A percentile compares a stretch with the other conserved stretches of the same genome.
These are phyloP conservation scores for Urocolius indicus DNA, from an alignment of 2,113 vertebrate genomes.

Conservation along the genomic window DNA sequence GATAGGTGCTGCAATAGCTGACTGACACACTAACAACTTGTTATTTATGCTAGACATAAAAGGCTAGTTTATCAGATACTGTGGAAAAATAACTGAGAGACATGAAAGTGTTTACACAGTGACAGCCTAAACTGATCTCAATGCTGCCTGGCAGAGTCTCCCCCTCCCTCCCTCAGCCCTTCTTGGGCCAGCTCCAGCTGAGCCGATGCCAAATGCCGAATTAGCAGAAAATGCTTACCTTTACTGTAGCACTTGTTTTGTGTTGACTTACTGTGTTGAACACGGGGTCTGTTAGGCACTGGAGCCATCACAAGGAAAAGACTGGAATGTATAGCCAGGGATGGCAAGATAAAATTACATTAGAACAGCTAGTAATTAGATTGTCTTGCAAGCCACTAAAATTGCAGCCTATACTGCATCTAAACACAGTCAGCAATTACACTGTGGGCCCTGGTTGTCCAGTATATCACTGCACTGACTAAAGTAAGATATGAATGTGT, in stretches of 20 bases:
- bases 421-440: neutral
- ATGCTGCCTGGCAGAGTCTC: neutral
- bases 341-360: neutral
- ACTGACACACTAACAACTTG: neutral
- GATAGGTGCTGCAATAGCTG: neutral
- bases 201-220: neutral
- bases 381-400: neutral
- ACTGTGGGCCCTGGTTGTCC: fast-evolving
- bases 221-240: neutral
- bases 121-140: neutral
- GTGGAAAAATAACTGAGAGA: neutral
- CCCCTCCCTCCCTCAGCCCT: neutral
- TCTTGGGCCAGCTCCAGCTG: neutral
- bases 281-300: neutral
- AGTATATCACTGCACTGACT: neutral
- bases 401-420: neutral
- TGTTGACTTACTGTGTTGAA: neutral
- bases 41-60: neutral
- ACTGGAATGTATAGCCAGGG: neutral
- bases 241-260: neutral
- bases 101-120: neutral
- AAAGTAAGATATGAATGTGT: neutral
- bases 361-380: neutral
- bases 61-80: neutral
- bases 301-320: neutral